phyloP scores from a whole-genome alignment of 2,113 vertebrate species.

The Salvelinus namaycush region DNA sequence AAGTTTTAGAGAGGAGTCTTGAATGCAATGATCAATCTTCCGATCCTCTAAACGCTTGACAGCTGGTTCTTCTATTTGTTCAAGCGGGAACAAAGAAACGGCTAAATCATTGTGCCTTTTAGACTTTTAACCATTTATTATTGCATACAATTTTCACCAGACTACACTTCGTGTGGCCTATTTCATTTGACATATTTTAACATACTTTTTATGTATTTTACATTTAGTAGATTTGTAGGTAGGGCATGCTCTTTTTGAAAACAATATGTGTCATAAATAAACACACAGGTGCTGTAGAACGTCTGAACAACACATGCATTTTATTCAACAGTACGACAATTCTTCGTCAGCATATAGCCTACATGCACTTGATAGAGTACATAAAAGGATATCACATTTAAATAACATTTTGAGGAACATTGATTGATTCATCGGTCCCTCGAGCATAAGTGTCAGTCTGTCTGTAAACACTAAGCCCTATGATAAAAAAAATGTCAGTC shows the following conservation, averaged over 20 bases:
- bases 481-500: too few relatives aligned
- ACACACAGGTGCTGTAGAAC: neutral
- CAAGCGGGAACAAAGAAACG: constrained; percentile 64
- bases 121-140: neutral
- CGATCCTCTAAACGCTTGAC: constrained; percentile 57
- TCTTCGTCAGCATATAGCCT: neutral
- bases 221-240: too few relatives aligned
- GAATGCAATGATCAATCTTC: constrained; percentile 67
- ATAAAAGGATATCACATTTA: neutral
- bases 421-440: neutral
- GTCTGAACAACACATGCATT: neutral
- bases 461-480: too few relatives aligned
- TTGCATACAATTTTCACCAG: neutral
- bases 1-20: neutral
- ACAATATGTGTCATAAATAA: too few relatives aligned
- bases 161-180: neutral
- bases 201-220: too few relatives aligned
- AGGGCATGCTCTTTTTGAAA: too few relatives aligned
- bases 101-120: constrained; percentile 17
- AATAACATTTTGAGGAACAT: neutral
- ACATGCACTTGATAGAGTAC: neutral
- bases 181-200: too few relatives aligned
- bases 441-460: neutral
- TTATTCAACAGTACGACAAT: neutral
- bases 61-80: constrained; percentile 56